These are phyloP conservation scores for Nanorana parkeri DNA, from an alignment of 2,113 vertebrate genomes.

Conservation along the genomic window DNA sequence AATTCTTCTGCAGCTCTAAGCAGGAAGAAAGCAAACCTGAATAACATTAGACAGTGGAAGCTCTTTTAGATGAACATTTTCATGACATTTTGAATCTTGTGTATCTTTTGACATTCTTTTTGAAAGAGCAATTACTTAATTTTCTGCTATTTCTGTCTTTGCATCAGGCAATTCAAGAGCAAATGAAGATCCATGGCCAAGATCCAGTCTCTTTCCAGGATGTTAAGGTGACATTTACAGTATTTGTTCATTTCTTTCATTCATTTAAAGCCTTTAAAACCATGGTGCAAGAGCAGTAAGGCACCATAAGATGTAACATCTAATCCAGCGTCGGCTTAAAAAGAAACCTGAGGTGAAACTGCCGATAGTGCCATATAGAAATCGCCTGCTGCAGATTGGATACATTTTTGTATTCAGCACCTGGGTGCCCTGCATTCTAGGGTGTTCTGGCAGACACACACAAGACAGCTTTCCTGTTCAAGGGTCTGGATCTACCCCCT, in stretches of 20 bases:
- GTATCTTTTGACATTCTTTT: conserved; percentile 1
- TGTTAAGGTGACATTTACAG: conserved; percentile 82
- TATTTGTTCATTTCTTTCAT: conserved; percentile 48
- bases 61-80: too few relatives aligned
- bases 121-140: conserved; percentile 1
- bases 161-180: conserved; percentile 92
- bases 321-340: neutral
- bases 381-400: too few relatives aligned
- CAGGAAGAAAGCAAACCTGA: too few relatives aligned
- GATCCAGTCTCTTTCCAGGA: conserved; percentile 96
- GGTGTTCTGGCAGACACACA: too few relatives aligned
- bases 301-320: neutral
- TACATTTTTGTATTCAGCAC: too few relatives aligned
- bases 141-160: neutral
- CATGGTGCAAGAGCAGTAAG: neutral
- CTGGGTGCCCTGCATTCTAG: too few relatives aligned
- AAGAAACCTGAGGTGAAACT: neutral
- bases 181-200: conserved; percentile 97
- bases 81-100: too few relatives aligned
- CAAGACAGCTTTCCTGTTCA: too few relatives aligned
- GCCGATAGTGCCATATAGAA: neutral
- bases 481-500: too few relatives aligned
- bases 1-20: too few relatives aligned
- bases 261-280: neutral
- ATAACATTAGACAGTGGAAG: too few relatives aligned